phyloP scores from a whole-genome alignment of 2,888 invertebrate genomes.

The Standfussiana lucernea region DNA sequence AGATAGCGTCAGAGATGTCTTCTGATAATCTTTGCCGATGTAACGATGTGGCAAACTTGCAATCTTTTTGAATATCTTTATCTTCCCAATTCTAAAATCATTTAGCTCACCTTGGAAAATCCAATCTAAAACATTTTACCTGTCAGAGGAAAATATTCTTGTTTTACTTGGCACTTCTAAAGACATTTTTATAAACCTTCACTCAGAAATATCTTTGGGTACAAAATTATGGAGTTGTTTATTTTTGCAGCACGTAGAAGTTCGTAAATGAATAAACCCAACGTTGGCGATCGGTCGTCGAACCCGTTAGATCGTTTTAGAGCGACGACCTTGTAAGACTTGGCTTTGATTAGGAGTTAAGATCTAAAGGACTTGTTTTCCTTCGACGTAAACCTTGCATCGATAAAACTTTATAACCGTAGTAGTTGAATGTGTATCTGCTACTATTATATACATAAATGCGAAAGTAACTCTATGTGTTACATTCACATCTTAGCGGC shows the following conservation, averaged over 20 bases:
- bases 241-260: constrained; percentile 63
- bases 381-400: constrained; percentile 16
- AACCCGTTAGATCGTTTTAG: constrained; percentile 88
- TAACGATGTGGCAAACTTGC: background rate
- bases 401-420: constrained; percentile 1
- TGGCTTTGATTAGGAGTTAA: constrained; percentile 62
- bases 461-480: background rate
- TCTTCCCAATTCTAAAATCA: background rate
- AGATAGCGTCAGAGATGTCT: constrained; percentile 1
- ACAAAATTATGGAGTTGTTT: constrained; percentile 56
- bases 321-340: constrained; percentile 85
- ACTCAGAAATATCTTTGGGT: constrained; percentile 34
- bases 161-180: constrained; percentile 23
- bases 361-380: constrained; percentile 36
- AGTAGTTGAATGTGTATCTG: background rate
- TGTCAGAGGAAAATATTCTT: constrained; percentile 9
- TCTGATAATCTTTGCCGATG: constrained; percentile 3
- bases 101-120: background rate
- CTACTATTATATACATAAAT: background rate
- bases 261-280: constrained; percentile 68
- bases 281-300: constrained; percentile 81
- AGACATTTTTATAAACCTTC: constrained; percentile 31
- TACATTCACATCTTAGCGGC: background rate
- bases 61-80: background rate
- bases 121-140: background rate